Evolutionary conservation across 2,797 vertebrate genomes (phyloP).

Genomic region (Pangasius mekongensis): DNA sequence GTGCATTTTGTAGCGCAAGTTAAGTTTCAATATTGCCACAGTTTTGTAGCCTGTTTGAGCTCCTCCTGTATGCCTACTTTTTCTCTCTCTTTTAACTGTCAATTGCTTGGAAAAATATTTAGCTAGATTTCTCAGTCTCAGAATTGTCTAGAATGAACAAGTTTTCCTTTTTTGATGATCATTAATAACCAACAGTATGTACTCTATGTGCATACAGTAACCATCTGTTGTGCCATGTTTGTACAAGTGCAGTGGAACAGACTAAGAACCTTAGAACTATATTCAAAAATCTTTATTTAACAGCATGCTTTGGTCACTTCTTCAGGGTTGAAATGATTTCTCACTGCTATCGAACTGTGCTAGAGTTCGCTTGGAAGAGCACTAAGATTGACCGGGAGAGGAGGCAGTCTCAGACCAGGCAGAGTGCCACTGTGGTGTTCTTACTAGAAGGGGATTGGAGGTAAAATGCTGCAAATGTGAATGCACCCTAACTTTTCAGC

Average conservation of each 20-base stretch:
- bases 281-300: not conserved
- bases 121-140: not conserved
- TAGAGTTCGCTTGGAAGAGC: not conserved
- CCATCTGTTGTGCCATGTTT: not conserved
- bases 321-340: not conserved
- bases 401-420: not conserved
- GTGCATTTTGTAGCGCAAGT: not conserved
- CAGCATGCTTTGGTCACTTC: not conserved
- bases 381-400: not conserved
- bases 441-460: not conserved
- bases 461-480: not conserved
- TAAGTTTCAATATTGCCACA: not conserved
- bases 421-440: not conserved
- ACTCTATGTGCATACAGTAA: not conserved
- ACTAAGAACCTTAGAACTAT: not conserved
- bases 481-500: not conserved
- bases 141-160: not conserved
- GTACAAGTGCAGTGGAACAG: not conserved
- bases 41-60: no score
- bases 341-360: not conserved
- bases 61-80: not conserved
- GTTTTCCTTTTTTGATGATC: not conserved
- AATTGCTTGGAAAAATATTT: not conserved
- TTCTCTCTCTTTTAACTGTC: not conserved
- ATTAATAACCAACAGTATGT: not conserved